These are phyloP conservation scores for Tipula helvola DNA, from an alignment of 2,888 invertebrate genomes.

Conservation along the genomic window DNA sequence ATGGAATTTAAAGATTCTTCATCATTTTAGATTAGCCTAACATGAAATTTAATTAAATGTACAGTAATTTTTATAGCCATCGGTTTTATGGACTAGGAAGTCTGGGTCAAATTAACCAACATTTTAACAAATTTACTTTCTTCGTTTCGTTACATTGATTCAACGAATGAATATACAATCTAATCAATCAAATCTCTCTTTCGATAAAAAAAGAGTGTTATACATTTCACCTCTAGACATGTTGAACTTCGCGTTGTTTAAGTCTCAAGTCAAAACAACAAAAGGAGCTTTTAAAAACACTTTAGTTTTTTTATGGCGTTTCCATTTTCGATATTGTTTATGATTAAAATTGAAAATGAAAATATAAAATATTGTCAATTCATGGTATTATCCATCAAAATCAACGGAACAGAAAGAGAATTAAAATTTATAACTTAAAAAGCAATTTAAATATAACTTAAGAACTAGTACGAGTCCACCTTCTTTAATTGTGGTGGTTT, in stretches of 20 bases:
- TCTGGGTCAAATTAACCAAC: neutral
- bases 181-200: neutral
- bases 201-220: neutral
- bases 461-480: neutral
- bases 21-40: too few relatives aligned
- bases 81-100: neutral
- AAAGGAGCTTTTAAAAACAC: neutral
- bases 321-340: neutral
- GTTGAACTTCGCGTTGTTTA: neutral
- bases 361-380: neutral
- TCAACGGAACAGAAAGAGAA: neutral
- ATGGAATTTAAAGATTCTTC: too few relatives aligned
- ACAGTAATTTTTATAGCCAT: too few relatives aligned
- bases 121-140: neutral
- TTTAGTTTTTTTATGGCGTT: neutral
- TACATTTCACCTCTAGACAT: neutral
- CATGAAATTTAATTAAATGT: too few relatives aligned
- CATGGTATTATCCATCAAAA: neutral
- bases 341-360: neutral
- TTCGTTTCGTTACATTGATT: neutral
- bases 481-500: neutral
- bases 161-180: neutral
- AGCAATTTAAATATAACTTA: neutral
- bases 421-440: neutral
- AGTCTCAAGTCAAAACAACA: neutral